A percentile compares a stretch with the other conserved stretches of the same genome.
These are phyloP conservation scores for Chymomyza caudatula DNA, from an alignment of 2,888 invertebrate genomes.

Conservation along the genomic window DNA sequence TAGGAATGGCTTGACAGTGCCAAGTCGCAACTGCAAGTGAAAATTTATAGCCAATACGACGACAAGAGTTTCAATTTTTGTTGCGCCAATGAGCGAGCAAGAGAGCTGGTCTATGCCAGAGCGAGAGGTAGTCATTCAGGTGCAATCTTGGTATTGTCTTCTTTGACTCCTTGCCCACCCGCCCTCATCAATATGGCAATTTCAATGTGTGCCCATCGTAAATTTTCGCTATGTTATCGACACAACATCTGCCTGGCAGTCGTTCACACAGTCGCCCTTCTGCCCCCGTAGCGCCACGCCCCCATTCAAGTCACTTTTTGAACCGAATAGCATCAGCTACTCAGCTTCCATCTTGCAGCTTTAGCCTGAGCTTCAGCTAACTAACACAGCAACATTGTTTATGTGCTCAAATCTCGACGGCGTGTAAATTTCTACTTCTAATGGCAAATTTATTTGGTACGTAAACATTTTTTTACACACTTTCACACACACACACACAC, in stretches of 20 bases:
- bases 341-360: background rate
- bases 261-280: background rate
- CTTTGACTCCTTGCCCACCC: background rate
- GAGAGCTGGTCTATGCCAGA: slow-evolving; percentile 5
- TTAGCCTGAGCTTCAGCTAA: slow-evolving; percentile 2
- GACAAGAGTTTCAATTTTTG: slow-evolving; percentile 26
- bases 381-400: slow-evolving; percentile 59
- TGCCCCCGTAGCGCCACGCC: background rate
- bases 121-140: slow-evolving; percentile 4
- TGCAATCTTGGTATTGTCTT: slow-evolving; percentile 24
- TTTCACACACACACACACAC: background rate
- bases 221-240: slow-evolving; percentile 63
- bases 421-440: slow-evolving; percentile 51
- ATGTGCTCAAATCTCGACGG: slow-evolving; percentile 41
- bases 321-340: background rate
- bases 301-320: background rate
- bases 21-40: slow-evolving; percentile 49
- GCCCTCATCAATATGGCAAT: slow-evolving; percentile 46
- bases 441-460: slow-evolving; percentile 63
- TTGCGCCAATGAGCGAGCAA: slow-evolving; percentile 13
- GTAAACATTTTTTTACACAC: slow-evolving; percentile 41
- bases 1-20: slow-evolving; percentile 42
- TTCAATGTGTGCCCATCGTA: slow-evolving; percentile 68
- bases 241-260: slow-evolving; percentile 19
- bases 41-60: slow-evolving; percentile 61